Evolutionary conservation across 2,888 invertebrate species (phyloP), one percentile per base, ranked within the genome.

Genomic region (Serripes groenlandicus): DNA sequence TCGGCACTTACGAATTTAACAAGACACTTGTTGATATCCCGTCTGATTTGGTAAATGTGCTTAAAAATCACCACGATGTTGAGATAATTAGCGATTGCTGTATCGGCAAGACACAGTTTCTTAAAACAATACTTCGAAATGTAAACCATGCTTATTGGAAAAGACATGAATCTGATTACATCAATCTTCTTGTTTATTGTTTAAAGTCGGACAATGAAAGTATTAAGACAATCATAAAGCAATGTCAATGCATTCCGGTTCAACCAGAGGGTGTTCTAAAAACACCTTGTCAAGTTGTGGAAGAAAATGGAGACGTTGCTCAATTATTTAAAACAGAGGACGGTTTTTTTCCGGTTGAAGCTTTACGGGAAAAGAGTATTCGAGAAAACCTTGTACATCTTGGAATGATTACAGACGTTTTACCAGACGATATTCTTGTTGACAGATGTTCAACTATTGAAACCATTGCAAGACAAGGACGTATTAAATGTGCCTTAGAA

Each of bases 301-400:
- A 91, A 76, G 92, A 91, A 7, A 30, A 35, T 0, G 75, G 89
- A 26, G 32, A 71, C 11, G 62, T 89, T 9, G 85, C 90, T 7
- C 30, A 60, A 0, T 80, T 93, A 42, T 93, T 88, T 68, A n/a
- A 42, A 4, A 60, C 64, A 18, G 75, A 72, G 3, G 93, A 93
- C 64, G 90, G 78, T 23, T 34, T 87, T 3, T 92, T 92, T 82
- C 92, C 92, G 1, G 34, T 80, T 26, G 79, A 11, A 21, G 49
- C 75, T 7, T 74, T 72, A 34, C 66, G 64, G 21, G 18, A 54
- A 15, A 26, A 73, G 66, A 28, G 42, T 26, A 62, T 70, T 21
- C 76, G 86, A 15, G 42, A 34, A 11, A 54, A 64, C 9, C 60
- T 91, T 18, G 64, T 68, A 35, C 30, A 71, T 11, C 79, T 91